These are phyloP conservation scores for Hyaena hyaena DNA, from an alignment of 2,113 vertebrate species.

Conservation along the genomic window DNA sequence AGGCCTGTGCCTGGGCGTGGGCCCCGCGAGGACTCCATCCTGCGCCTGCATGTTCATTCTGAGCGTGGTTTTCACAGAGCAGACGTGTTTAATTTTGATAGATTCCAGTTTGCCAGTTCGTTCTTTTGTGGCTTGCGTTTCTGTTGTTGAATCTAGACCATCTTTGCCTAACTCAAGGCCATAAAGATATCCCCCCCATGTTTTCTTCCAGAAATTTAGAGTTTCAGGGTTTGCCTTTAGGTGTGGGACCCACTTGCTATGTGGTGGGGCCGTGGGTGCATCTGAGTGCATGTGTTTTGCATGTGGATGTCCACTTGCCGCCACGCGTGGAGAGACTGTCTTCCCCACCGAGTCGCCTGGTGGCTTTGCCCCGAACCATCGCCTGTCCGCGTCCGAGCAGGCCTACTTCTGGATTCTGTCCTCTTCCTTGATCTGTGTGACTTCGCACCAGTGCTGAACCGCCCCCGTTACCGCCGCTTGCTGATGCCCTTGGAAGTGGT, in stretches of 20 bases:
- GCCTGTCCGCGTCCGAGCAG: not conserved
- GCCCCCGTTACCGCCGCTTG: accelerated
- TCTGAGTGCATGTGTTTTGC: not conserved
- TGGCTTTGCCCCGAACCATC: not conserved
- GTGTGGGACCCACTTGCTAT: too few relatives aligned
- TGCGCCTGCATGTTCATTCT: not conserved
- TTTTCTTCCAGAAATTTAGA: not conserved
- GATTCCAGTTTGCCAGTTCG: not conserved
- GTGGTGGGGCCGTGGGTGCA: not conserved
- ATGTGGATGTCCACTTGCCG: accelerated
- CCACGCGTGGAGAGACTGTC: not conserved
- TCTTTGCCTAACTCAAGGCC: not conserved
- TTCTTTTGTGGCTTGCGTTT: not conserved
- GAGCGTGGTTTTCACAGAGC: not conserved
- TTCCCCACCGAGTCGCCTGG: not conserved
- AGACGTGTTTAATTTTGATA: not conserved
- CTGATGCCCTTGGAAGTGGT: not conserved
- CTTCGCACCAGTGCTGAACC: accelerated
- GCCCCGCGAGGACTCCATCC: not conserved
- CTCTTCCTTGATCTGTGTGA: too few relatives aligned
- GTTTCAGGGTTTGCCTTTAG: not conserved
- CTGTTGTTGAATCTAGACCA: not conserved
- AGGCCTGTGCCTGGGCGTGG: too few relatives aligned
- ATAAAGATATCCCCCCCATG: not conserved
- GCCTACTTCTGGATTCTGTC: not conserved